Conservation (phyloP, 1,140 invertebrate genomes). For the Musca domestica region DNA sequence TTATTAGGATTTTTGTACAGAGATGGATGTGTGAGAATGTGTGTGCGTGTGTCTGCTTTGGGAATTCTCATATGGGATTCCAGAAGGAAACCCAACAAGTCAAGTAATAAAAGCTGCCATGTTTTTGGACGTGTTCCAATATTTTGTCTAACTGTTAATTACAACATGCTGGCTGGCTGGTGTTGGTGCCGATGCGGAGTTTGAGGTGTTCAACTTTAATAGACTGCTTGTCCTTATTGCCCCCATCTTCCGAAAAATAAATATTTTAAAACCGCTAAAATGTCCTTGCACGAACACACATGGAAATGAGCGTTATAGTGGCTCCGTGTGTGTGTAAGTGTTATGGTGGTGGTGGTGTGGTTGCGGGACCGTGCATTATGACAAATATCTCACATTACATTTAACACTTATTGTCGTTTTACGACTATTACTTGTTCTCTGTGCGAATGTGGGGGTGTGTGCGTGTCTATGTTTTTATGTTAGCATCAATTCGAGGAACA, state of each 20-base stretch:
- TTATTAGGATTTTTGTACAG: not conserved
- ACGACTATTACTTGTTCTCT: not conserved
- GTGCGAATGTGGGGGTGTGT: not conserved
- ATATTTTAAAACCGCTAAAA: too few species aligned
- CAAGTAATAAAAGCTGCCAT: not conserved
- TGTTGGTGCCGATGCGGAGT: not conserved
- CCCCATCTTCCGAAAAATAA: too few species aligned
- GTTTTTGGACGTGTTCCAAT: slow-evolving; percentile 19
- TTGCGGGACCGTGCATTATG: not conserved
- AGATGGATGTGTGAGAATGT: too few species aligned
- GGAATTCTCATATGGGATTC: too few species aligned
- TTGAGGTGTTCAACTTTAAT: too few species aligned
- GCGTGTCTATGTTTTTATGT: not conserved
- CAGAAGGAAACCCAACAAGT: not conserved
- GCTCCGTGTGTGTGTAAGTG: too few species aligned
- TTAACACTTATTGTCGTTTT: slow-evolving; percentile 21
- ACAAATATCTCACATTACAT: slow-evolving; percentile 23
- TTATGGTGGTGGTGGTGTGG: too few species aligned
- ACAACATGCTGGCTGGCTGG: slow-evolving; percentile 6
- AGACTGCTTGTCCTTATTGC: too few species aligned
- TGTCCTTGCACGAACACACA: too few species aligned
- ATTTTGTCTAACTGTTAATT: slow-evolving; percentile 21
- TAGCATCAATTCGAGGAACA: too few species aligned
- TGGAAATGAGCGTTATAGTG: too few species aligned
- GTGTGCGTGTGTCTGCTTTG: too few species aligned